These are phyloP conservation scores for Drosophila suboccidentalis DNA, from an alignment of 2,888 invertebrate genomes.

Conservation along the genomic window DNA sequence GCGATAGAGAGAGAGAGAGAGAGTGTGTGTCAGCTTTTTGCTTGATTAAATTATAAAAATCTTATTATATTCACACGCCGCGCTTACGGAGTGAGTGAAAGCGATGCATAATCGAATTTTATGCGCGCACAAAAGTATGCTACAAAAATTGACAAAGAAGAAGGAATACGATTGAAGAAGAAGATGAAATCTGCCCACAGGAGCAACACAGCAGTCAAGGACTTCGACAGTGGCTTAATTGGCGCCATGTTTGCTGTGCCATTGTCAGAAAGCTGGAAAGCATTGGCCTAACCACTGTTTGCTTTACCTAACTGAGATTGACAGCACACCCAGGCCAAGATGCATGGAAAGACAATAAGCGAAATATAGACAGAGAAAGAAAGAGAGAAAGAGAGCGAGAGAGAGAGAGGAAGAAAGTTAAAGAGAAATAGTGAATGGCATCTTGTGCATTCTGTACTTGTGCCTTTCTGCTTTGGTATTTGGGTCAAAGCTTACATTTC, in stretches of 20 bases:
- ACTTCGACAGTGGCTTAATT: slow-evolving; percentile 49
- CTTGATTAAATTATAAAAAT: slow-evolving; percentile 82
- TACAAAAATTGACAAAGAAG: background rate
- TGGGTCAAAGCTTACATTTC: slow-evolving; percentile 73
- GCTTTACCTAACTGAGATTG: slow-evolving; percentile 54
- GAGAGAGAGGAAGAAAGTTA: background rate
- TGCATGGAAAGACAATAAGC: slow-evolving; percentile 24
- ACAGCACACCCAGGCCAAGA: slow-evolving; percentile 40
- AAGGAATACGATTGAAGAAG: background rate
- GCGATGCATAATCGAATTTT: slow-evolving; percentile 53
- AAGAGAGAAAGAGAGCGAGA: slow-evolving; percentile 1
- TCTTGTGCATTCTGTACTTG: slow-evolving; percentile 46
- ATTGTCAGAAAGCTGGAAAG: slow-evolving; percentile 36
- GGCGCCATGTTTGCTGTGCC: slow-evolving; percentile 48
- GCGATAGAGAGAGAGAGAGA: background rate
- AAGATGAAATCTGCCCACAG: slow-evolving; percentile 3
- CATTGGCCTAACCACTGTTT: slow-evolving; percentile 31
- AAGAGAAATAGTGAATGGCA: slow-evolving; percentile 23
- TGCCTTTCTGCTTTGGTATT: slow-evolving; percentile 50
- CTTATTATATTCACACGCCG: slow-evolving; percentile 63
- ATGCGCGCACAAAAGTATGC: slow-evolving; percentile 39
- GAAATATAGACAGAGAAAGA: slow-evolving; percentile 5
- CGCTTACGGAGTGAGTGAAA: slow-evolving; percentile 20
- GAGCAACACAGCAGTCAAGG: slow-evolving; percentile 18
- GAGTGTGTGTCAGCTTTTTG: slow-evolving; percentile 50